A percentile compares a stretch with the other conserved stretches of the same genome.
Evolutionary conservation across 2,888 invertebrate genomes (phyloP).

Genomic region (Leucophenga maculata): DNA sequence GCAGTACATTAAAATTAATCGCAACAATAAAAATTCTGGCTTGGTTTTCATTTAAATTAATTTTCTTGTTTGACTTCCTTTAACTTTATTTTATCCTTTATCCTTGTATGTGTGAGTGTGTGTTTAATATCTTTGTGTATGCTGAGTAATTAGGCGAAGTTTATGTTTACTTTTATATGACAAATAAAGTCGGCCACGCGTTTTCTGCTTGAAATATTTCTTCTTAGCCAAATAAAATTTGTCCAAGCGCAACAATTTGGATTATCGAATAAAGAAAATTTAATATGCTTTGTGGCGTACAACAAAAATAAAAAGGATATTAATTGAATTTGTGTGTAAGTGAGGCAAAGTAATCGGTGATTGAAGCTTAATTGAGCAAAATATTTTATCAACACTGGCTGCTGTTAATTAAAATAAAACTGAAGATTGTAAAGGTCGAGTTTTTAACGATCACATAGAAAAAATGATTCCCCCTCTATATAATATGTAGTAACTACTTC

Average conservation of each 20-base stretch:
- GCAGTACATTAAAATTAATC: slow-evolving; percentile 27
- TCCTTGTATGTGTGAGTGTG: neutral
- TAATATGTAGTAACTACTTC: too few species aligned
- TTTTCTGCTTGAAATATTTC: neutral
- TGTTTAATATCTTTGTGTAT: neutral
- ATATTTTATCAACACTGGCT: too few species aligned
- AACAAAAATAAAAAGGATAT: neutral
- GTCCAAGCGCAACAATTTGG: neutral
- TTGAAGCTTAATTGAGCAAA: too few species aligned
- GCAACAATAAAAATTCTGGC: slow-evolving; percentile 19
- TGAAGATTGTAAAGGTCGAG: too few species aligned
- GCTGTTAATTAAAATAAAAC: too few species aligned
- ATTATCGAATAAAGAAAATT: neutral
- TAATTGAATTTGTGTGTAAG: too few species aligned
- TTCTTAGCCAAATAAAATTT: neutral
- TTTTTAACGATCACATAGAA: too few species aligned
- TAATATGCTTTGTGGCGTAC: neutral
- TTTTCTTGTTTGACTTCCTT: slow-evolving; percentile 19
- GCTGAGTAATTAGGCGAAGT: slow-evolving; percentile 12
- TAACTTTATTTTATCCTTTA: neutral
- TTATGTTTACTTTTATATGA: slow-evolving; percentile 3
- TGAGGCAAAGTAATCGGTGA: too few species aligned
- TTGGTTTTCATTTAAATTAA: slow-evolving; percentile 22
- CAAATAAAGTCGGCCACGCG: neutral
- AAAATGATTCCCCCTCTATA: too few species aligned